Conservation (phyloP, 2,888 invertebrate genomes). For the Ecdyonurus torrentis region DNA sequence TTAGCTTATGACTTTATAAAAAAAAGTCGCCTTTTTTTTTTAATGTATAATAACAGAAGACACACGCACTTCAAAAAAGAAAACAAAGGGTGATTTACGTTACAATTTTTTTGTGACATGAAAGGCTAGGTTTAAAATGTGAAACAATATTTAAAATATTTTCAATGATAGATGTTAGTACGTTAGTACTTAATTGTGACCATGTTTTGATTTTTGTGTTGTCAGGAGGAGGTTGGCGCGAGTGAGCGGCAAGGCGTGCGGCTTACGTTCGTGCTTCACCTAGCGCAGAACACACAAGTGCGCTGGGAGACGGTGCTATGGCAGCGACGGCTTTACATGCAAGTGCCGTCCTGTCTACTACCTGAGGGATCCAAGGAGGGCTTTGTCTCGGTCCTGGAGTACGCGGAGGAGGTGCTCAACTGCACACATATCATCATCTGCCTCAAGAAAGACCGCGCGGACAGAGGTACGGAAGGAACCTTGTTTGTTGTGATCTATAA, state of each 20-base stretch:
- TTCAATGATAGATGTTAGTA: no score
- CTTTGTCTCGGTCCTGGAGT: constrained; percentile 84
- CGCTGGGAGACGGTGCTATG: constrained; percentile 74
- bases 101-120: no score
- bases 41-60: no score
- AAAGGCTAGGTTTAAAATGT: no score
- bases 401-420: constrained; percentile 82
- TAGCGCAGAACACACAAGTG: constrained; percentile 60
- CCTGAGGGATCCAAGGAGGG: constrained; percentile 90
- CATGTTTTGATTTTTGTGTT: not conserved
- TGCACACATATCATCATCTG: constrained; percentile 66
- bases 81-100: no score
- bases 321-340: constrained; percentile 69
- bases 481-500: no score
- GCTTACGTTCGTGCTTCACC: constrained; percentile 56
- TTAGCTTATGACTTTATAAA: no score
- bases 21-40: no score
- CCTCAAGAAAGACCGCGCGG: constrained; percentile 65
- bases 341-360: constrained; percentile 69
- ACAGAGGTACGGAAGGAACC: constrained; percentile 50
- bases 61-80: no score
- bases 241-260: constrained; percentile 26
- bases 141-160: no score
- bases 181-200: no score
- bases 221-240: not conserved